Evolutionary conservation across 53 echinoderm and acorn worm genomes (phyloP), one percentile per base, ranked within the genome.

Genomic region (Apostichopus leukothele): DNA sequence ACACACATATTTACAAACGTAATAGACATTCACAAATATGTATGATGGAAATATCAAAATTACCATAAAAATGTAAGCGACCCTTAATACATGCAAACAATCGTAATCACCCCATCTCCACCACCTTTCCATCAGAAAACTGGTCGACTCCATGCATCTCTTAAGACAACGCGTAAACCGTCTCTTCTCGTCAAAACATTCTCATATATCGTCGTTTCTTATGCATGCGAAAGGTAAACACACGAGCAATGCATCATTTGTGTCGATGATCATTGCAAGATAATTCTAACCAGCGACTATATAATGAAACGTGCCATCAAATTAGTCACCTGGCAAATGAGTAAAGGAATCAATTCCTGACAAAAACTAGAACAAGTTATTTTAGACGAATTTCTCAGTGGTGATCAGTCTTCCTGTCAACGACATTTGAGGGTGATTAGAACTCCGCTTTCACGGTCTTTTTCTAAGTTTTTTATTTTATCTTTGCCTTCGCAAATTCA

Each of bases 371-470:
- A 63, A 63, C 63, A 63, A 63, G 63, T 63, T 63, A 16, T 16
- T 63, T 63, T 13, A 16, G 63, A 63, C 11, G 4, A 13, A 11
- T 63, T 63, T 16, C 63, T 63, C 79, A 51, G 51, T 79, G 79
- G 79, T n/a, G 52, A 79, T 79, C 79, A 27, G 50, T 79, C 79
- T 51, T 79, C 52, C 50, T 53, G 79, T 51, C 79, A 39, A 53
- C 79, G 51, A 52, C 2, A 51, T 79, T 19, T 79, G 79, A 10
- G 14, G 79, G 51, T 79, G 53, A 79, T 79, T 79, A 51, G 51
- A 51, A 79, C 79, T 51, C 79, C 79, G 51, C 51, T 79, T 79
- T 79, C 51, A 79, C 79, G 79, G 52, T 63, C 12, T 63, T 63
- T 63, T 79, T 52, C 13, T 79, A 79, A 52, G 9, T 50, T 11